These are phyloP conservation scores for Melanerpes aurifrons DNA, from an alignment of 2,113 vertebrate species.

Conservation along the genomic window DNA sequence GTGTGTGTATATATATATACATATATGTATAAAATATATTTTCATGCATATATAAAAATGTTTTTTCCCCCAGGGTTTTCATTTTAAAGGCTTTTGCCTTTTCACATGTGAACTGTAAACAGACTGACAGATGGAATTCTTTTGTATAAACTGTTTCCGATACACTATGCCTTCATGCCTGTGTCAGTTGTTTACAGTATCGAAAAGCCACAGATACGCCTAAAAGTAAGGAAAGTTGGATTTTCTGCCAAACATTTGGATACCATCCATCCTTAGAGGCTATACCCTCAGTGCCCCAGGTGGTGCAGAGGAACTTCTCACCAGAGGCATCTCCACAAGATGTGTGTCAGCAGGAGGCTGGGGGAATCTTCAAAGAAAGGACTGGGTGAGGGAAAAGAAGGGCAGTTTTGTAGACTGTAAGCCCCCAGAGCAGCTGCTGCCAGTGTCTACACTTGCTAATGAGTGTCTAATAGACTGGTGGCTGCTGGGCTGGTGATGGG, in stretches of 20 bases:
- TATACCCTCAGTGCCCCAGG: slow-evolving; percentile 43
- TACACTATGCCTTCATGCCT: slow-evolving; percentile 73
- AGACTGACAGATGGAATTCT: slow-evolving; percentile 81
- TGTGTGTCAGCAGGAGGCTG: slow-evolving; percentile 12
- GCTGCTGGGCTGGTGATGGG: slow-evolving; percentile 34
- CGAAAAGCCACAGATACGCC: slow-evolving; percentile 77
- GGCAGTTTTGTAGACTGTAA: not conserved
- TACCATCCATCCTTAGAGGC: slow-evolving; percentile 66
- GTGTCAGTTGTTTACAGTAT: slow-evolving; percentile 80
- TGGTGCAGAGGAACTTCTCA: slow-evolving; percentile 65
- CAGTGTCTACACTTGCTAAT: slow-evolving; percentile 49
- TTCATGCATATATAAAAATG: no score
- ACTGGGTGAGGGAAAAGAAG: not conserved
- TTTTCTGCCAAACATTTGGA: slow-evolving; percentile 78
- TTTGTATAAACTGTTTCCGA: slow-evolving; percentile 80
- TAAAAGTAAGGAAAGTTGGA: slow-evolving; percentile 74
- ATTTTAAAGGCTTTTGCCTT: slow-evolving; percentile 75
- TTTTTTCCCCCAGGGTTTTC: slow-evolving; percentile 51
- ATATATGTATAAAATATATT: not conserved
- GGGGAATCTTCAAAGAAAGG: slow-evolving; percentile 35
- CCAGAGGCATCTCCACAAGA: slow-evolving; percentile 41
- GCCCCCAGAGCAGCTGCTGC: not conserved
- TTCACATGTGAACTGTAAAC: slow-evolving; percentile 80
- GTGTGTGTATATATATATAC: not conserved
- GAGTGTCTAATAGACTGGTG: not conserved